phyloP scores from a whole-genome alignment of 2,888 invertebrate genomes.

The Syrista parreyssii region DNA sequence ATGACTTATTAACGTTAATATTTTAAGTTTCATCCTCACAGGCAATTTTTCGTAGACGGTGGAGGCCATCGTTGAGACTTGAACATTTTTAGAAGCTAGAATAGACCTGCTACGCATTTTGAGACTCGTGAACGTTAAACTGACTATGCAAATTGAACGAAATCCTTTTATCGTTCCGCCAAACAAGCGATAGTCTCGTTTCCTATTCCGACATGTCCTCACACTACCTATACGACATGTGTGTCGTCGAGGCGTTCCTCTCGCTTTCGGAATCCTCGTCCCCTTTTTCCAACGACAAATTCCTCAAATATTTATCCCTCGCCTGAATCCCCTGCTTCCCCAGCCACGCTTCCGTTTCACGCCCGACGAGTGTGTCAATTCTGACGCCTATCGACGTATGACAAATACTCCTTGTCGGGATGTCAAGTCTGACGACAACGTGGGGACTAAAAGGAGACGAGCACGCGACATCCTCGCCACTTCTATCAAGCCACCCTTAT shows the following conservation, averaged over 20 bases:
- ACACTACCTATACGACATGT: not conserved
- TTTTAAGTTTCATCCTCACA: not conserved
- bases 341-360: constrained; percentile 55
- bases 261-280: constrained; percentile 31
- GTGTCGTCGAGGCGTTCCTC: not conserved
- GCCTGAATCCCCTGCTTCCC: constrained; percentile 32
- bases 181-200: constrained; percentile 57
- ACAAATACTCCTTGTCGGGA: constrained; percentile 53
- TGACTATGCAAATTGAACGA: constrained; percentile 52
- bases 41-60: not conserved
- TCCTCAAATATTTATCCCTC: constrained; percentile 65
- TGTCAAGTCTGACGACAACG: not conserved
- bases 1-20: not conserved
- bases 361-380: constrained; percentile 58
- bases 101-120: not conserved
- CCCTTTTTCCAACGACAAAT: constrained; percentile 54
- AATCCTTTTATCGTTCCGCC: constrained; percentile 59
- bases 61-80: not conserved
- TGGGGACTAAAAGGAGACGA: not conserved
- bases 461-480: not conserved
- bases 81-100: not conserved
- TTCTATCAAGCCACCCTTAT: not conserved
- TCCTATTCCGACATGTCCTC: constrained; percentile 22
- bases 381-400: constrained; percentile 63
- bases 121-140: not conserved